Evolutionary conservation across 2,888 invertebrate genomes (phyloP), one percentile per base, ranked within the genome.

Genomic region (Tetragnatha montana): DNA sequence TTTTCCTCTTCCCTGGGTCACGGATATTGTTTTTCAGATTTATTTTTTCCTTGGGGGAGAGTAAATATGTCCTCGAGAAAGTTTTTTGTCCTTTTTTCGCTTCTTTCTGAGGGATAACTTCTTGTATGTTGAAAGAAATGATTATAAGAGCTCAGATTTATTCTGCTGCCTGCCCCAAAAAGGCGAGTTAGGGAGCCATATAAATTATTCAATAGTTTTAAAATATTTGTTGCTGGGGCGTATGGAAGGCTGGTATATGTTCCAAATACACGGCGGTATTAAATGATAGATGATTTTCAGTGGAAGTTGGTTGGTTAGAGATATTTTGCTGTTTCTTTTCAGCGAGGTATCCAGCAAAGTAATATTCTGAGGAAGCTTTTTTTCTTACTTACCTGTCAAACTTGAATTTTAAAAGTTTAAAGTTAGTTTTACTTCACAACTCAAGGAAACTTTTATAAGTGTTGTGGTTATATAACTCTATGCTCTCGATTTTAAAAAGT

Each of bases 11-110:
- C 17, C 51, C 35, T 17, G 74, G 74, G 74, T 80, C 73, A 74
- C 74, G 82, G 74, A 83, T 83, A 83, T 83, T 83, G 82, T 83
- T 83, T 83, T 83, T 74, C 82, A 83, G 75, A 83, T 83, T 83
- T 83, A 83, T 83, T 83, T 83, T 83, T 83, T 74, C 82, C 82
- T 74, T 47, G 60, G 73, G 82, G 82, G 60, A 83, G 22, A 83
- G 82, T 83, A 83, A 83, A 83, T 83, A 83, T 83, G 82, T 82
- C 82, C 74, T 22, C 60, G 74, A 74, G 60, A 73, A 83, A 17
- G n/a, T 14, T 60, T 82, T 69, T 80, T 78, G 14, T 78, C 35
- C 4, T 35, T 60, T 60, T 68, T 69, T 19, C 60, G 17, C 10
- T 82, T 73, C 51, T 71, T 69, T 80, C 69, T 35, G 12, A 49